Conservation (phyloP, 2,888 invertebrate species). For the Hipparchia semele region DNA sequence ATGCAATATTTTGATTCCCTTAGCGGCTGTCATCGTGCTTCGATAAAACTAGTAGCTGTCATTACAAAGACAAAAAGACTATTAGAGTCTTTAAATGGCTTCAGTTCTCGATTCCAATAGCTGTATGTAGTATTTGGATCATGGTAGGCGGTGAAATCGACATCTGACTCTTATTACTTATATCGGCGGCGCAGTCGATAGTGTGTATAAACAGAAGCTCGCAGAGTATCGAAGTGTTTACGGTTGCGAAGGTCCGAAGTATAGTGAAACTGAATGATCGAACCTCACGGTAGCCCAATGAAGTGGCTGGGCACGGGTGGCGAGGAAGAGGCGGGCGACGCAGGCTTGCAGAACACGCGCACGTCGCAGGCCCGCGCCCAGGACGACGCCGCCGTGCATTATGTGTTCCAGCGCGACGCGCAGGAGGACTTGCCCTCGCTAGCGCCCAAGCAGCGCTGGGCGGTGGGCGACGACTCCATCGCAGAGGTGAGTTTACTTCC, state of each 20-base stretch:
- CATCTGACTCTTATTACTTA: constrained; percentile 50
- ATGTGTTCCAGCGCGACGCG: constrained; percentile 92
- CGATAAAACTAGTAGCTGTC: constrained; percentile 69
- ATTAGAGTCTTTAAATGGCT: constrained; percentile 58
- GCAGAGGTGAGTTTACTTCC: constrained; percentile 87
- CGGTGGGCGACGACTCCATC: constrained; percentile 93
- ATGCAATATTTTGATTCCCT: constrained; percentile 78
- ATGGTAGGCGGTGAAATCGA: constrained; percentile 62
- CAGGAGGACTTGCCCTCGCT: constrained; percentile 90
- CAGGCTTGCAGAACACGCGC: constrained; percentile 84
- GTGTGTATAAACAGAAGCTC: constrained; percentile 52
- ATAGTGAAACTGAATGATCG: constrained; percentile 81
- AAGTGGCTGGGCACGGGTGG: constrained; percentile 89
- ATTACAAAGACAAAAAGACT: constrained; percentile 71
- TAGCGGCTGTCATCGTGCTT: constrained; percentile 79
- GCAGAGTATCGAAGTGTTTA: constrained; percentile 63
- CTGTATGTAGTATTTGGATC: constrained; percentile 56
- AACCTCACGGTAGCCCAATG: constrained; percentile 86
- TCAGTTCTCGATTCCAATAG: constrained; percentile 52
- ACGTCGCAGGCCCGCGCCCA: constrained; percentile 86
- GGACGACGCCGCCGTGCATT: constrained; percentile 96
- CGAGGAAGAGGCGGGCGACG: constrained; percentile 85
- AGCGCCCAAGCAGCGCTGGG: constrained; percentile 92
- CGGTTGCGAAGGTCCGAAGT: constrained; percentile 62
- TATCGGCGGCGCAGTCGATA: constrained; percentile 52